Base-by-base conservation (phyloP, 2,113 vertebrate species). In the Cettia cetti region DNA sequence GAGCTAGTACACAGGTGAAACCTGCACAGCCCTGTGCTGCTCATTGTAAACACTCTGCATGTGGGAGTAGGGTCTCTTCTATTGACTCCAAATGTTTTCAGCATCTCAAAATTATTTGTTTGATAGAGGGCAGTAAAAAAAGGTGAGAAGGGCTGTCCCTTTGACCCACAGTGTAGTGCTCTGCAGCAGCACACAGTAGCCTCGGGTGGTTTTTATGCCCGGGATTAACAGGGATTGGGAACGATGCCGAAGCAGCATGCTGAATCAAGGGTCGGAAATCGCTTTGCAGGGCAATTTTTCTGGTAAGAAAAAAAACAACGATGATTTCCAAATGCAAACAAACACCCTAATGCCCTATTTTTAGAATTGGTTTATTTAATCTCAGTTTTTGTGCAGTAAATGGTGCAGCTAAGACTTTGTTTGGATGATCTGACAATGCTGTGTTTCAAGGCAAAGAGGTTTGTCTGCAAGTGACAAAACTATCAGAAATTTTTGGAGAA, bases 161-260 rank as follows among this genome's bases (percentile, higher is more conserved):
- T 52, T 94, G 92, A 84, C 86, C 56, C 20, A 6, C 35, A 56
- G 61, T 0, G 31, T 0, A n/a, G 75, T 19, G 83, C 40, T 68
- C 61, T 75, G 61, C 81, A 76, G 86, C 76, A 87, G 72, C 77
- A 39, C 0, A 1, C 83, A 60, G 74, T 9, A 42, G 72, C 93
- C 74, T 71, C 3, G 26, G 77, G 89, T 52, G 78, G 70, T 89
- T 97, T 90, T 87, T 92, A 66, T 72, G 70, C 24, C 70, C 71
- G 47, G 94, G 95, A 94, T 96, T 95, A 97, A 79, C 9, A 4
- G 78, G 91, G 93, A 92, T 91, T 94, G 89, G 94, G 95, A 85
- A 50, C 0, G 24, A 70, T 63, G 84, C 91, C 85, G 52, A 87
- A 95, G 93, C 95, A 91, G 81, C 63, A 19, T 45, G 89, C 91